These are phyloP conservation scores for Xerus inauris DNA, from an alignment of 2,113 vertebrate species.

Conservation along the genomic window DNA sequence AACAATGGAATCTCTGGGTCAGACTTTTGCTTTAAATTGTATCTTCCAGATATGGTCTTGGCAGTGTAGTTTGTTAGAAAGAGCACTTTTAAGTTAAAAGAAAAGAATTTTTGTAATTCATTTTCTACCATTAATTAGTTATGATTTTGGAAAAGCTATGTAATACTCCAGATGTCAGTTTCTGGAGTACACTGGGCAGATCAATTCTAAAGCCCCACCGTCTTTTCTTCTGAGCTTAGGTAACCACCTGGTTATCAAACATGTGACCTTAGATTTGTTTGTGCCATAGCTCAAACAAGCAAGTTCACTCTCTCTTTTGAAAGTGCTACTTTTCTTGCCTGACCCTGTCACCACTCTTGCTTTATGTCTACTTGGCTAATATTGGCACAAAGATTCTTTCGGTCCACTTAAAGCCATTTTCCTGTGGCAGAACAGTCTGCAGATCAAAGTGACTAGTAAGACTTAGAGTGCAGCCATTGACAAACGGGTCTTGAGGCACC, in stretches of 20 bases:
- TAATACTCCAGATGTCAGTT: background rate
- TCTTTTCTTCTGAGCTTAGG: background rate
- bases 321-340: background rate
- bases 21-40: background rate
- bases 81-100: background rate
- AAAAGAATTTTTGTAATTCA: background rate
- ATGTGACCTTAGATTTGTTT: background rate
- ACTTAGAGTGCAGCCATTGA: background rate
- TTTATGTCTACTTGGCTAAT: background rate
- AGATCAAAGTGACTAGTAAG: conserved; percentile 31
- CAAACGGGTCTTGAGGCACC: conserved; percentile 6
- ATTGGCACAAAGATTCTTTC: background rate
- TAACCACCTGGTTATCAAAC: background rate
- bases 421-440: background rate
- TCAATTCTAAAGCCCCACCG: background rate
- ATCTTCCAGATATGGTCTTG: background rate
- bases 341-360: background rate
- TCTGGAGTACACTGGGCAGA: background rate
- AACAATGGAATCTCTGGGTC: background rate
- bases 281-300: background rate
- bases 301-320: background rate
- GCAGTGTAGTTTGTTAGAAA: background rate
- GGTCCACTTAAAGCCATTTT: background rate
- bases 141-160: background rate
- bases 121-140: background rate